phyloP scores from a whole-genome alignment of 2,113 vertebrate species.

The western clawed frog (Xenopus tropicalis) region DNA sequence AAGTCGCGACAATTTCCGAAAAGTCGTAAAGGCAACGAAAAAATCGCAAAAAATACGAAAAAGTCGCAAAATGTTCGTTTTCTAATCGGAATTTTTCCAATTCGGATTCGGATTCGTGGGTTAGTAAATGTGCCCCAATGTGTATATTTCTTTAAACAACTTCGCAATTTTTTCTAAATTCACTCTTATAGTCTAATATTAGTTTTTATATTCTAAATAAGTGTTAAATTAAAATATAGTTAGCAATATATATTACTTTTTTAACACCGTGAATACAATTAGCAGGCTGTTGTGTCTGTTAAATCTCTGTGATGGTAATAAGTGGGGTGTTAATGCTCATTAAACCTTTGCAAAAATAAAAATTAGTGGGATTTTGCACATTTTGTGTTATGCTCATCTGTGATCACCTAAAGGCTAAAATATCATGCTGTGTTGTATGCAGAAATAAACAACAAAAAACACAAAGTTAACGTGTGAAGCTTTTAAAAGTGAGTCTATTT shows the following conservation, averaged over 20 bases:
- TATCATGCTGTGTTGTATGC: too few species aligned
- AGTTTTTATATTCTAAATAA: neutral
- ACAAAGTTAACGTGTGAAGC: too few species aligned
- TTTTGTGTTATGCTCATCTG: neutral
- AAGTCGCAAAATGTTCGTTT: too few species aligned
- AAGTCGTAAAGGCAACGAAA: too few species aligned
- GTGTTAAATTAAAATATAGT: neutral
- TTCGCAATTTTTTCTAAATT: neutral
- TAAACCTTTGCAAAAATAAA: neutral
- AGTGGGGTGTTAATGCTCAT: neutral
- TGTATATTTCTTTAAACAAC: too few species aligned
- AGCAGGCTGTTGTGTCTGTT: neutral
- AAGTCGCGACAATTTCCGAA: too few species aligned
- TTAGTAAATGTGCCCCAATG: too few species aligned
- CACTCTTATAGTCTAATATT: neutral
- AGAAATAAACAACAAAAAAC: too few species aligned
- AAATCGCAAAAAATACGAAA: too few species aligned
- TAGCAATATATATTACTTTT: neutral
- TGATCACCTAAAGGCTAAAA: neutral
- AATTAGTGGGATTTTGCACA: neutral
- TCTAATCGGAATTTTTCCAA: too few species aligned
- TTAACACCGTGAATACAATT: neutral
- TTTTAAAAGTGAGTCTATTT: too few species aligned
- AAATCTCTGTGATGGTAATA: neutral
- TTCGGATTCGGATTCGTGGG: too few species aligned